Conservation (phyloP, 2,888 invertebrate genomes). For the Limnephilus rhombicus region DNA sequence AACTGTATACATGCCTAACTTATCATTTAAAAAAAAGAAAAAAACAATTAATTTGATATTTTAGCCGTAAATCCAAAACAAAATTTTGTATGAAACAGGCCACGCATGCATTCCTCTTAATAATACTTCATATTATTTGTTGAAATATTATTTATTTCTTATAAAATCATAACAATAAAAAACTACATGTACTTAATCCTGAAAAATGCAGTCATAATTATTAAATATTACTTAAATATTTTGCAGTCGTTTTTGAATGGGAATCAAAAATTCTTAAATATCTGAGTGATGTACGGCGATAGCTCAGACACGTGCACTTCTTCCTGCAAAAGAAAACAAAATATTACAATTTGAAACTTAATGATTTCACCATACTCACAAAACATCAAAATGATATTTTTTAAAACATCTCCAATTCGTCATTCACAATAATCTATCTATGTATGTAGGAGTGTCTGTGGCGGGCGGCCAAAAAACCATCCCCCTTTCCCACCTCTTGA, state of each 20-base stretch:
- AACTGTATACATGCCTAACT: no score
- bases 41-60: no score
- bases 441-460: no score
- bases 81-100: no score
- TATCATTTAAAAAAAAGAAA: no score
- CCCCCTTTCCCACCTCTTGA: no score
- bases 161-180: not conserved
- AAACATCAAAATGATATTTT: no score
- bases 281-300: constrained; percentile 78
- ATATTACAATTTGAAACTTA: not conserved
- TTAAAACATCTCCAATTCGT: not conserved
- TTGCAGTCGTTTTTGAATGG: not conserved
- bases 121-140: not conserved
- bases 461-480: no score
- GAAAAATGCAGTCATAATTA: not conserved
- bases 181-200: not conserved
- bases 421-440: no score
- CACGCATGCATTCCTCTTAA: no score
- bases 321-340: constrained; percentile 77
- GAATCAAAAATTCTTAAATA: constrained; percentile 70
- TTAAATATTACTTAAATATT: not conserved
- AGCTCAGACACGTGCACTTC: constrained; percentile 83
- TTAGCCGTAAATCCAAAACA: no score
- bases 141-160: not conserved
- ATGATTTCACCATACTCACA: not conserved